Evolutionary conservation across 1,140 invertebrate species (phyloP), one percentile per base, ranked within the genome.

Genomic region (Drosophila leontia): DNA sequence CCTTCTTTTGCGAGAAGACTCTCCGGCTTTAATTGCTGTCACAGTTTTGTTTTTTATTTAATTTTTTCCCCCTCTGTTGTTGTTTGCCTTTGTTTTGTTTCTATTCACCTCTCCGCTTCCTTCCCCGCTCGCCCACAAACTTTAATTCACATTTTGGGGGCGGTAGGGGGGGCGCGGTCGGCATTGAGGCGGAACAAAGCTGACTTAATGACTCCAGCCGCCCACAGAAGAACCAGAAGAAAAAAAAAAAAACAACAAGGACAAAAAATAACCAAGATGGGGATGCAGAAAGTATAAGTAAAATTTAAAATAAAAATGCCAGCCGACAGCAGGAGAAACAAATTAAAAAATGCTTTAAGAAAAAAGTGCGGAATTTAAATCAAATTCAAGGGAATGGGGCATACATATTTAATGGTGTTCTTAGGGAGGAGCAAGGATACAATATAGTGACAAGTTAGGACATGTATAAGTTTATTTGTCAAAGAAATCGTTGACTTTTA

Each of bases 111-210:
- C 48, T 17, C 26, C 58, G 5, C n/a, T 12, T 17, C 23, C 47
- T 7, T 2, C 8, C 29, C 17, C 29, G 11, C 32, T 32, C 1
- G 42, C 29, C 59, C 1, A 3, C 8, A 7, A 80, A 65, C 78
- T 74, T 82, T 74, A 82, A 82, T 72, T 59, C 48, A 67, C 55
- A 68, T 62, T 65, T 62, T 51, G 26, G 9, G 11, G 23, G 9
- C 32, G 32, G 39, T 4, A 19, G 17, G 48, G 53, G 29, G 56
- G 56, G 61, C 56, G 63, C 47, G 39, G 26, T 29, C 45, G 48
- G 78, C 82, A 85, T 86, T 85, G 82, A 85, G 79, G 75, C 78
- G 82, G 64, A 82, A 85, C 75, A 85, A 85, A 86, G 82, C 82
- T 78, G 82, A 86, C 82, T 85, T 85, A 85, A 85, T 86, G 75